Percentiles rank a stretch among this genome's conserved stretches.
Evolutionary conservation across 2,888 invertebrate genomes (phyloP).

Genomic region (Sipha maydis): DNA sequence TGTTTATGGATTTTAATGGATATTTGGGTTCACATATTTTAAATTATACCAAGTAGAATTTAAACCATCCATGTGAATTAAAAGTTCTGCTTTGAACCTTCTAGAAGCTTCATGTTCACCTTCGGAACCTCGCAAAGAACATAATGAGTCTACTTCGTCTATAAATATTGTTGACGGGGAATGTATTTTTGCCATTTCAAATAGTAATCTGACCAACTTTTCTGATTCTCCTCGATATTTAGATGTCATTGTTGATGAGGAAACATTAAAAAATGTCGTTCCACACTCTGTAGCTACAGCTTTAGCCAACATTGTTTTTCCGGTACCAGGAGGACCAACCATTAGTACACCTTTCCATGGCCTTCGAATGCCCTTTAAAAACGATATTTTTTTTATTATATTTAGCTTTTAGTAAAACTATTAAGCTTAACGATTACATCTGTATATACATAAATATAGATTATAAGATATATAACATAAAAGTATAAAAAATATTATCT

Average conservation of each 20-base stretch:
- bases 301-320: constrained; percentile 84
- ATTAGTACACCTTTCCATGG: constrained; percentile 83
- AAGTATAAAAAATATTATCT: no score
- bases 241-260: constrained; percentile 85
- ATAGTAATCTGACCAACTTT: constrained; percentile 84
- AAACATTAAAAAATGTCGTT: constrained; percentile 89
- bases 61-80: constrained; percentile 91
- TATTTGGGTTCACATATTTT: background rate
- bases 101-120: constrained; percentile 89
- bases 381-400: background rate
- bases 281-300: constrained; percentile 91
- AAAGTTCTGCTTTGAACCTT: constrained; percentile 86
- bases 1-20: background rate
- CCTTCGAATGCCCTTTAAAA: constrained; percentile 76
- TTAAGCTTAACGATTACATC: no score
- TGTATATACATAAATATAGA: no score
- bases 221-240: constrained; percentile 93
- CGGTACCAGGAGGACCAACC: constrained; percentile 79
- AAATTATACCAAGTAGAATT: constrained; percentile 72
- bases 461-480: no score
- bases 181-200: constrained; percentile 89
- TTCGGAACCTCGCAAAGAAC: constrained; percentile 83
- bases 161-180: constrained; percentile 91
- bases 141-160: constrained; percentile 89
- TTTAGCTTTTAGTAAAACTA: no score